Evolutionary conservation across 2,888 invertebrate genomes (phyloP), one percentile per base, ranked within the genome.

Genomic region (Camponotus fellah): DNA sequence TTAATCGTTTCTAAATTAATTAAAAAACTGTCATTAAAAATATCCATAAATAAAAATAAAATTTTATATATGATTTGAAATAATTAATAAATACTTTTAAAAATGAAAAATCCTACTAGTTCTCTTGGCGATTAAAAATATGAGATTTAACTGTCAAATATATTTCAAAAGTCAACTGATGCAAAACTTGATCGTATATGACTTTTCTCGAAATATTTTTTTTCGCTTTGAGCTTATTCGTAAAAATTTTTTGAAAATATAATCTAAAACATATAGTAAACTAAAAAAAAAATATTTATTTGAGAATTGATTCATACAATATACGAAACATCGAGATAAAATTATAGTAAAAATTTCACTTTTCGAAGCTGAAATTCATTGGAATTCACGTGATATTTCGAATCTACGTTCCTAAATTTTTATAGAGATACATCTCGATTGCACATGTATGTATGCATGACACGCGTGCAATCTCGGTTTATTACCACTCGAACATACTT

Each of bases 401-500:
- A 21, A 40, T n/a, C 5, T 68, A 10, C 26, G 6, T 75, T 37
- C 10, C 21, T 17, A 37, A 49, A 53, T 65, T 40, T 58, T 68
- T 5, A 21, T 34, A 66, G 8, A 58, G 0, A 21, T 34, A 32
- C 58, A 6, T 43, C 9, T n/a, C n/a, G 40, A 21, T 43, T 21
- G 21, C 43, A 17, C 46, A 12, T 34, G 9, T 34, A 75, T 10
- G 21, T n/a, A 32, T 17, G 8, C 56, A 56, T n/a, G 21, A 49
- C 56, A 34, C 56, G 68, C n/a, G 56, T 43, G 60, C 72, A 60
- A 71, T 79, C 60, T 17, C 72, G 12, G 26, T 46, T 80, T 71
- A 60, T 79, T 58, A 69, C 8, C 17, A 65, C 21, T 77, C 14
- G 53, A 53, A 60, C 49, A 64, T 56, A 74, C 43, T 85, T 82